Evolutionary conservation across 2,888 invertebrate genomes (phyloP).

Genomic region (Monochamus alternatus): DNA sequence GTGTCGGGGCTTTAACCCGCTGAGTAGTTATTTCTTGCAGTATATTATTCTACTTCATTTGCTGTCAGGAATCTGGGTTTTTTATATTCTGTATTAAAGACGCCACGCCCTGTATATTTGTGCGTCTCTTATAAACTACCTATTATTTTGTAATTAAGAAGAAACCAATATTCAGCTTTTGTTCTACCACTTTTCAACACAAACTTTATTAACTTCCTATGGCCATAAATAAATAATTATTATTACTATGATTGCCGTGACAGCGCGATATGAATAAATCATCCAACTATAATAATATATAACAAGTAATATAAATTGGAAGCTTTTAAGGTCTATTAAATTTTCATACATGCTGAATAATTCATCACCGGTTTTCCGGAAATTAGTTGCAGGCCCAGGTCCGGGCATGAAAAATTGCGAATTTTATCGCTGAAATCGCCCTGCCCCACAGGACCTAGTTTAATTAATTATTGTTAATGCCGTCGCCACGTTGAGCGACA

Average conservation of each 20-base stretch:
- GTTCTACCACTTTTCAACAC: not conserved
- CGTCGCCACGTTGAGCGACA: conserved; percentile 17
- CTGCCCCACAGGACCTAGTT: not conserved
- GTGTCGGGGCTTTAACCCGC: too few species aligned
- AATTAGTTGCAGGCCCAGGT: not conserved
- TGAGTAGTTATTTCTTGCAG: too few species aligned
- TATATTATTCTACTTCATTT: too few species aligned
- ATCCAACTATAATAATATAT: not conserved
- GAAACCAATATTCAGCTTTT: too few species aligned
- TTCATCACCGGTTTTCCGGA: not conserved
- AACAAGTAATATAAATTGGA: not conserved
- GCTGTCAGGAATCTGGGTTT: too few species aligned
- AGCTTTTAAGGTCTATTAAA: not conserved
- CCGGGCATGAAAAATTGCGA: not conserved
- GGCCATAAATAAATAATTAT: not conserved
- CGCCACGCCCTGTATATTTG: too few species aligned
- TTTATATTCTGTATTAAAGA: too few species aligned
- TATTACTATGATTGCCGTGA: not conserved
- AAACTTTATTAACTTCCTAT: not conserved
- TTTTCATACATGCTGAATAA: not conserved
- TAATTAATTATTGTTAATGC: not conserved
- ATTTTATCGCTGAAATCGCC: not conserved
- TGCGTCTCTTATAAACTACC: too few species aligned
- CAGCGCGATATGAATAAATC: not conserved
- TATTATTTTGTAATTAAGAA: too few species aligned